Conservation (phyloP, 2,797 vertebrate species). For the Allobates femoralis region DNA sequence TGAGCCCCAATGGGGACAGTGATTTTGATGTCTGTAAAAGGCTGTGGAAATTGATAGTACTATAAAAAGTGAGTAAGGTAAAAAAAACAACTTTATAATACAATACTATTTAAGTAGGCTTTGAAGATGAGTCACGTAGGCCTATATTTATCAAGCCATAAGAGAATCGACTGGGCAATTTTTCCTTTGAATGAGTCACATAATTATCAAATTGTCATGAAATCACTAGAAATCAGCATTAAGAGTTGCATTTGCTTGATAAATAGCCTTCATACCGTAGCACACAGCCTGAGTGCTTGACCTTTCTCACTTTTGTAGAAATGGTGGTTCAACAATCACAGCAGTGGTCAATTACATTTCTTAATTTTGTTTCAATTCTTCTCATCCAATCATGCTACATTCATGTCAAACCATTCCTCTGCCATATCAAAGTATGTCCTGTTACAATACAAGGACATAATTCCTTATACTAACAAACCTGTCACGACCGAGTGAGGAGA, state of each 20-base stretch:
- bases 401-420: background rate
- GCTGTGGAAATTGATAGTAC: no score
- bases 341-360: background rate
- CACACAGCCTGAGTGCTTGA: background rate
- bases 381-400: background rate
- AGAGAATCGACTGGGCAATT: slow-evolving; percentile 16
- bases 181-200: slow-evolving; percentile 29
- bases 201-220: slow-evolving; percentile 37
- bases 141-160: slow-evolving; percentile 27
- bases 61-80: no score
- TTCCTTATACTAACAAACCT: background rate
- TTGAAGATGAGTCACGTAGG: slow-evolving; percentile 15
- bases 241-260: background rate
- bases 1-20: no score
- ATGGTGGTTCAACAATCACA: slow-evolving; percentile 11
- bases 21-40: no score
- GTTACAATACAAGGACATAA: background rate
- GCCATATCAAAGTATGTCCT: background rate
- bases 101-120: background rate
- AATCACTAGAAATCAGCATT: slow-evolving; percentile 23
- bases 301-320: background rate
- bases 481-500: no score
- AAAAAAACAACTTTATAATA: background rate
- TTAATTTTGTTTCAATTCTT: background rate
- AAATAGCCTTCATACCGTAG: background rate